Evolutionary conservation across 2,888 invertebrate species (phyloP), one percentile per base, ranked within the genome.

Genomic region (Disparrhopalites patrizii): DNA sequence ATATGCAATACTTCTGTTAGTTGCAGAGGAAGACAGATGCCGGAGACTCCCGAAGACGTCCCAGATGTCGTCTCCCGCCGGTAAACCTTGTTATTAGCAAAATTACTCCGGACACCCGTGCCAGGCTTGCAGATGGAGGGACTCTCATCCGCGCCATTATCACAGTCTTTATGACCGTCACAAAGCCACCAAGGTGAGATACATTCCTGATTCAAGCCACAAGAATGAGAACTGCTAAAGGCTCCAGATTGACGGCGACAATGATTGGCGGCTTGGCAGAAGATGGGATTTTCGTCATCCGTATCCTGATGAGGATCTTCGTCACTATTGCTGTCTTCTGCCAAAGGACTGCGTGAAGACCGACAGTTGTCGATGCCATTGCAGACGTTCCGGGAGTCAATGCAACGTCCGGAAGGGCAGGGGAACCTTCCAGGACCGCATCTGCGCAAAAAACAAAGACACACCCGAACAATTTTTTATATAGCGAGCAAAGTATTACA

Each of bases 331-430:
- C n/a, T n/a, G n/a, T n/a, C n/a, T n/a, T n/a, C n/a, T n/a, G n/a
- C n/a, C n/a, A n/a, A n/a, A n/a, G n/a, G n/a, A n/a, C n/a, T n/a
- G n/a, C n/a, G n/a, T n/a, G n/a, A n/a, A n/a, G n/a, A n/a, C n/a
- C n/a, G n/a, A 25, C 55, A 55, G n/a, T 55, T 10, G 10, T 8
- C 23, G 18, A 28, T 15, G 3, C 55, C 55, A 30, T 55, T 25
- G 31, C 55, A 55, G 13, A 30, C 28, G 8, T 31, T 55, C 3
- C 20, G 15, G 31, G n/a, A 30, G 5, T 30, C n/a, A n/a, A 55
- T 55, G 55, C 55, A 55, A 15, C 31, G n/a, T 30, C 55, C 55
- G 31, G 55, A 55, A 30, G 8, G 13, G 31, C 55, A 55, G 8
- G 55, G n/a, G 30, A 30, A 55, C 4, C 10, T 30, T 5, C 20